These are phyloP conservation scores for Scatophagus argus DNA, from an alignment of 2,113 vertebrate species.

Conservation along the genomic window DNA sequence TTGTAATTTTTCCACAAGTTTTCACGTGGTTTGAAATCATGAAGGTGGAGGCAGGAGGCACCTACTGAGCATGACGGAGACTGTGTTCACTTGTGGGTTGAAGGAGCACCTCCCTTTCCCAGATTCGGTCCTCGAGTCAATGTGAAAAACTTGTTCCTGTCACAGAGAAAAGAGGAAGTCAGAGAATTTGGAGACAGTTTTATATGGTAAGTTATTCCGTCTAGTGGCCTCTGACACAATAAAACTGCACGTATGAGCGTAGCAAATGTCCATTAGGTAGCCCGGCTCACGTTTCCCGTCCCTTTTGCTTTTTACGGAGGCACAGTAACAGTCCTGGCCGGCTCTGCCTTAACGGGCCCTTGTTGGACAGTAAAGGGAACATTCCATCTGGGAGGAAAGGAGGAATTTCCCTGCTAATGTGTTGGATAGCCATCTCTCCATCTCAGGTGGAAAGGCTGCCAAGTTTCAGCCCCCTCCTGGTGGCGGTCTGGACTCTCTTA, in stretches of 20 bases:
- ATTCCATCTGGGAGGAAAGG: constrained; percentile 40
- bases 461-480: constrained; percentile 27
- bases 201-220: constrained; percentile 28
- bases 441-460: constrained; percentile 29
- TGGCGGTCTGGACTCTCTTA: constrained; percentile 1
- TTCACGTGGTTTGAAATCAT: too few relatives aligned
- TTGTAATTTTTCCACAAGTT: too few relatives aligned
- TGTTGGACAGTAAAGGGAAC: constrained; percentile 55
- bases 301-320: constrained; percentile 17
- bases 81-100: constrained; percentile 95
- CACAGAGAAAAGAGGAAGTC: constrained; percentile 59
- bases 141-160: constrained; percentile 94
- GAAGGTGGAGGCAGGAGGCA: constrained; percentile 53
- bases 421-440: constrained; percentile 30
- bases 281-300: constrained; percentile 28
- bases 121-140: constrained; percentile 93
- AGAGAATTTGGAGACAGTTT: constrained; percentile 49
- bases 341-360: constrained; percentile 42
- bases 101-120: constrained; percentile 98
- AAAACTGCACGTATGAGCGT: constrained; percentile 48
- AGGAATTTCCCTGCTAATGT: constrained; percentile 61
- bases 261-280: constrained; percentile 29
- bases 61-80: constrained; percentile 99
- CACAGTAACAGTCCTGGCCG: neutral
- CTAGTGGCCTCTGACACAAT: constrained; percentile 4